Evolutionary conservation across 2,888 invertebrate species (phyloP).

Genomic region (Troides helena): DNA sequence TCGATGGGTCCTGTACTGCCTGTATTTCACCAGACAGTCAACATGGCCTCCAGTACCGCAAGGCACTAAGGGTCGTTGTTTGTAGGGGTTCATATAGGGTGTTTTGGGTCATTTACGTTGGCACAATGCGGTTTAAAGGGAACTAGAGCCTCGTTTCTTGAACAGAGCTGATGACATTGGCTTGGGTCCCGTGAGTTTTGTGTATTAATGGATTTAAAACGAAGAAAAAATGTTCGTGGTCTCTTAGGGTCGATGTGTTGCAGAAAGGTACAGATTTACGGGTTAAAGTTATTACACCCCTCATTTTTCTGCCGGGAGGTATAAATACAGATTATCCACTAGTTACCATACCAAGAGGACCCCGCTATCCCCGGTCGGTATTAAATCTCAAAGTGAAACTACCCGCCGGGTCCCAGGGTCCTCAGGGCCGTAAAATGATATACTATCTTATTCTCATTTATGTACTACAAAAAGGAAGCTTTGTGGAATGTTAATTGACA

Average conservation of each 20-base stretch:
- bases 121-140: no score
- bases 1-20: no score
- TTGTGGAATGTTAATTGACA: not conserved
- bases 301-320: not conserved
- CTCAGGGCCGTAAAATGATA: not conserved
- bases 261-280: not conserved
- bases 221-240: no score
- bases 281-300: not conserved
- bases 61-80: no score
- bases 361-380: not conserved
- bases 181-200: no score
- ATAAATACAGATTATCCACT: not conserved
- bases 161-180: no score
- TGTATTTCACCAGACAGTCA: no score
- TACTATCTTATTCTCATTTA: not conserved
- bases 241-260: not conserved
- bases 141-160: no score
- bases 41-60: no score
- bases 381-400: not conserved
- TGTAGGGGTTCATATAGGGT: no score
- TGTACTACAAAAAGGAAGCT: not conserved
- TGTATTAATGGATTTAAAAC: no score
- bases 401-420: not conserved
- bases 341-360: conserved; percentile 5
- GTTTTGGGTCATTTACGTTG: no score